Evolutionary conservation across 2,888 invertebrate species (phyloP), one percentile per base, ranked within the genome.

Genomic region (Ecliptopera silaceata): DNA sequence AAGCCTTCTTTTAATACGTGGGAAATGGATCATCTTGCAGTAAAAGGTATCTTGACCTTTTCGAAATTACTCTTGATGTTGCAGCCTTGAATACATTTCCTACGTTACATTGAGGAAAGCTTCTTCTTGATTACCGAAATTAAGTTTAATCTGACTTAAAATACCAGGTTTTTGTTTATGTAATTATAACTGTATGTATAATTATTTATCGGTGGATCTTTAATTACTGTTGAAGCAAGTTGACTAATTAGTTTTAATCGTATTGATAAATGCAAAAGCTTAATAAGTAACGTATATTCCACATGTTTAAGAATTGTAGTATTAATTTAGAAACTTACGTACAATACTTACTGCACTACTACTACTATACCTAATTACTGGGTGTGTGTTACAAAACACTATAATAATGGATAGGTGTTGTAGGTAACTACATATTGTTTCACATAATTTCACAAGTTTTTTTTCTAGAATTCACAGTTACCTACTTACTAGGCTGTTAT

Each of bases 31-130:
- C 32, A 36, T 36, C 36, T 2, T 0, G 5, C 6, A 12, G 6
- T 3, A 29, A 41, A 53, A 31, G 11, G 32, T 59, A 4, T 59
- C 43, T 61, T 60, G 59, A 65, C 63, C 59, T 63, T 65, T 59
- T 10, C 1, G 1, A n/a, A 41, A 1, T 15, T 22, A 32, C 38
- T 52, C 43, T 60, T 29, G 49, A 47, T 53, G 60, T 60, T 52
- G 41, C 41, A 59, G 22, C 65, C 65, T 65, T 63, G 59, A 58
- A 18, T 52, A 49, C 59, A 59, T 61, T 63, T 65, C 63, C 65
- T 65, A 61, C 54, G 26, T 61, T 55, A 48, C 54, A 46, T 52
- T 53, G 49, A 58, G 58, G 53, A 53, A 59, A 54, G 45, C 36
- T 46, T 42, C 36, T 36, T 43, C 44, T 38, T 39, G 22, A 38